A percentile compares a stretch with the other conserved stretches of the same genome.
phyloP scores from a whole-genome alignment of 2,888 invertebrate genomes.

The Spodoptera picta region DNA sequence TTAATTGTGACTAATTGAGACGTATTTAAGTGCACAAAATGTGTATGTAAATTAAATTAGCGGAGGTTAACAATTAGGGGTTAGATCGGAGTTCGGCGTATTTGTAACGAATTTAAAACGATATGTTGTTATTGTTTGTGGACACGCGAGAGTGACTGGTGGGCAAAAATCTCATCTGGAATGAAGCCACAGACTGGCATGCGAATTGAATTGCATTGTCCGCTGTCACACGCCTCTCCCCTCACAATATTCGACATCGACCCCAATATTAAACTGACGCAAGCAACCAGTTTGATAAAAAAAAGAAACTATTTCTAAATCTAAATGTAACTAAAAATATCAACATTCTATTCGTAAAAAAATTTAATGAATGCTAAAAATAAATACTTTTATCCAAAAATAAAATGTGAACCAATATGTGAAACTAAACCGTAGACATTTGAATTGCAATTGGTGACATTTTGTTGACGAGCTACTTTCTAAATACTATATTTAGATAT shows the following conservation, averaged over 20 bases:
- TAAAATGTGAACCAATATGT: too few relatives aligned
- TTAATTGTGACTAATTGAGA: slow-evolving; percentile 83
- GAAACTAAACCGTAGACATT: too few relatives aligned
- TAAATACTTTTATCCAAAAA: too few relatives aligned
- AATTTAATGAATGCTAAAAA: too few relatives aligned
- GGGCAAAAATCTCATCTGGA: slow-evolving; percentile 74
- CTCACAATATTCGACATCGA: slow-evolving; percentile 13
- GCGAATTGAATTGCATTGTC: slow-evolving; percentile 77
- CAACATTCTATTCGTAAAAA: neutral
- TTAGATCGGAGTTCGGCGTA: slow-evolving; percentile 34
- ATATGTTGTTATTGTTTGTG: slow-evolving; percentile 43
- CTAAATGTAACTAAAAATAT: neutral
- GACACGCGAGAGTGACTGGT: slow-evolving; percentile 56
- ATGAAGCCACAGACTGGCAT: slow-evolving; percentile 68
- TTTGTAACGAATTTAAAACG: slow-evolving; percentile 46
- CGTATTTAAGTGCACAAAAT: slow-evolving; percentile 69
- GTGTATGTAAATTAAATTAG: slow-evolving; percentile 62
- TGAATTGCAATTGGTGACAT: too few relatives aligned
- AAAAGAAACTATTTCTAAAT: too few relatives aligned
- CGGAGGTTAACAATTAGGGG: slow-evolving; percentile 53
- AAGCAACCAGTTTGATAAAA: slow-evolving; percentile 5
- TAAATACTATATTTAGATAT: too few relatives aligned
- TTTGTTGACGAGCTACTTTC: too few relatives aligned
- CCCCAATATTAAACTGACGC: slow-evolving; percentile 10
- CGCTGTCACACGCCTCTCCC: slow-evolving; percentile 60